Conservation (phyloP, 1,140 invertebrate genomes). For the Neodiprion virginianus region DNA sequence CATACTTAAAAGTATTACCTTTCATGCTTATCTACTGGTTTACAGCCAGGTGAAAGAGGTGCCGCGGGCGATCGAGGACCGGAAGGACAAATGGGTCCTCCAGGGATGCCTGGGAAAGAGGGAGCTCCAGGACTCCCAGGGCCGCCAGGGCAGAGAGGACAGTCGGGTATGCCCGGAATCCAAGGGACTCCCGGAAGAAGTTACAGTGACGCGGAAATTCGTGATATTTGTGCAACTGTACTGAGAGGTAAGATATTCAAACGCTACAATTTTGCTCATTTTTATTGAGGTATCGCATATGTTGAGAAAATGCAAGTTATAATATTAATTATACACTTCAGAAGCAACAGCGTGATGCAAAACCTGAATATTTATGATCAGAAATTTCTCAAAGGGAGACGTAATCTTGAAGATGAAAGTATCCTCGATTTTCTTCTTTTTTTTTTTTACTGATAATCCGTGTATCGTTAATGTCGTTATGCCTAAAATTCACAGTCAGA, state of each 20-base stretch:
- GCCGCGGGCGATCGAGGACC: slow-evolving; percentile 61
- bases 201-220: slow-evolving; percentile 61
- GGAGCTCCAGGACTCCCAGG: slow-evolving; percentile 58
- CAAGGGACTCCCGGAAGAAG: slow-evolving; percentile 60
- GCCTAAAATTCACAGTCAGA: too few species aligned
- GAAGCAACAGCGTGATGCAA: slow-evolving; percentile 19
- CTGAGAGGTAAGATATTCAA: slow-evolving; percentile 58
- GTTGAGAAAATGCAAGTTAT: slow-evolving; percentile 16
- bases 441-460: too few species aligned
- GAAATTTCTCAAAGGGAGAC: too few species aligned
- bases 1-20: too few species aligned
- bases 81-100: slow-evolving; percentile 52
- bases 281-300: slow-evolving; percentile 12
- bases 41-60: slow-evolving; percentile 62
- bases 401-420: too few species aligned
- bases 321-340: slow-evolving; percentile 23
- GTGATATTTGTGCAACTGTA: slow-evolving; percentile 64
- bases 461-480: too few species aligned
- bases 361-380: background rate
- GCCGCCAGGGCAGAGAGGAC: slow-evolving; percentile 54
- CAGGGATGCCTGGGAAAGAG: slow-evolving; percentile 58
- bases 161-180: slow-evolving; percentile 63
- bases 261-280: background rate
- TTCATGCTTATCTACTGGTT: too few species aligned
- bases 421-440: too few species aligned